Percentiles rank a stretch among this genome's conserved stretches.
phyloP scores from a whole-genome alignment of 2,888 invertebrate genomes.

The Acrocyrtus sp. region DNA sequence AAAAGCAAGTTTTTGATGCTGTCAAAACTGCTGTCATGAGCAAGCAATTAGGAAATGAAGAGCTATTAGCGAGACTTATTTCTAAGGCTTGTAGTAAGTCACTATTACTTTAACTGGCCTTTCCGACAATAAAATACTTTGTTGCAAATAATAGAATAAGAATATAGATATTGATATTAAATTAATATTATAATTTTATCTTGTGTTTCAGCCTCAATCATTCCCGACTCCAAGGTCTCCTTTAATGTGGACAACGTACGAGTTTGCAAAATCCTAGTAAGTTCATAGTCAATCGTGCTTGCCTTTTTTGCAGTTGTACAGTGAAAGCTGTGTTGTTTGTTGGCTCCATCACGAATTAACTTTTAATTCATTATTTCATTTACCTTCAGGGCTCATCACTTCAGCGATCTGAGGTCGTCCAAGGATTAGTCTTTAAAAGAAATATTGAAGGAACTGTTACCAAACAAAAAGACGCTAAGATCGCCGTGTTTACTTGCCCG shows the following conservation, averaged over 20 bases:
- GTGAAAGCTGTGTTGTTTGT: conserved; percentile 1
- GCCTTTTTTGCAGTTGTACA: background rate
- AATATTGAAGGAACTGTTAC: conserved; percentile 92
- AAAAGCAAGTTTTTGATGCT: conserved; percentile 77
- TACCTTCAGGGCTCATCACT: conserved; percentile 81
- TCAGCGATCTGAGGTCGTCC: conserved; percentile 76
- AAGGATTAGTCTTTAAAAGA: conserved; percentile 98
- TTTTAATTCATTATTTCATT: no score
- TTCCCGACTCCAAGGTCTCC: conserved; percentile 80
- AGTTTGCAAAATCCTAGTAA: conserved; percentile 80
- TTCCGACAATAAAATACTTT: no score
- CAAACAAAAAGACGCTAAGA: conserved; percentile 81
- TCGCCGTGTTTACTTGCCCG: conserved; percentile 95
- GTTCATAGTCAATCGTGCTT: conserved; percentile 13
- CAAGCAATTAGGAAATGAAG: conserved; percentile 98
- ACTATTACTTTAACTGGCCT: background rate
- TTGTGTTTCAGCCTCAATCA: conserved; percentile 74
- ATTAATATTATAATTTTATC: conserved; percentile 1
- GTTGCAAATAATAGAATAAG: no score
- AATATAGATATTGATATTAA: no score
- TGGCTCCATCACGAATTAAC: background rate
- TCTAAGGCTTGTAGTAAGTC: conserved; percentile 79
- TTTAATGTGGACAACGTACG: conserved; percentile 99
- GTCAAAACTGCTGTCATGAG: conserved; percentile 91
- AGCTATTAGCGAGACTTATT: conserved; percentile 87